phyloP scores from a whole-genome alignment of 2,113 vertebrate species.

The Fregetta grallaria region DNA sequence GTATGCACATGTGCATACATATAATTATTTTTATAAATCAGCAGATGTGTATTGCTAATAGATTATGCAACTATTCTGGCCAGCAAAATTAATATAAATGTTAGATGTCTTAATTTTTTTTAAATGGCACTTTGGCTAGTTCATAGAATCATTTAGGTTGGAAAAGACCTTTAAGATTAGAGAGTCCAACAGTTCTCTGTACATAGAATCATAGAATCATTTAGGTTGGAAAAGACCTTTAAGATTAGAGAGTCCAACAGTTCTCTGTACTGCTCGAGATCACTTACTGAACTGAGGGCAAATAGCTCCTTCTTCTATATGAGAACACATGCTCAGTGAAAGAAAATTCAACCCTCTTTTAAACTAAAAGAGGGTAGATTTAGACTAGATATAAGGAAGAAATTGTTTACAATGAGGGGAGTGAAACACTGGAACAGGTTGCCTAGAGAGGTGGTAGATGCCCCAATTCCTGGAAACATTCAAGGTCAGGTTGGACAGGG shows the following conservation, averaged over 20 bases:
- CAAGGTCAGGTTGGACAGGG: too few relatives aligned
- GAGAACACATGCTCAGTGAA: background rate
- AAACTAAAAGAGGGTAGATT: too few relatives aligned
- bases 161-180: background rate
- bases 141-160: background rate
- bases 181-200: background rate
- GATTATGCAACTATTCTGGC: background rate
- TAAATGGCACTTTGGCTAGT: background rate
- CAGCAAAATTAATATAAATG: background rate
- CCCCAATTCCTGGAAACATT: too few relatives aligned
- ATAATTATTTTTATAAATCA: background rate
- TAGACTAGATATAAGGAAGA: too few relatives aligned
- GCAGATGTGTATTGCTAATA: background rate
- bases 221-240: background rate
- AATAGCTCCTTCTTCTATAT: background rate
- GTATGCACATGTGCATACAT: background rate
- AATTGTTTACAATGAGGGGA: too few relatives aligned
- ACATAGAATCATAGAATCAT: background rate
- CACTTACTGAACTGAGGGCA: background rate
- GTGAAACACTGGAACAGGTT: too few relatives aligned
- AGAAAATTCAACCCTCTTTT: background rate
- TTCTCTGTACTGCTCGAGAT: background rate
- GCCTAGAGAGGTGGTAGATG: too few relatives aligned
- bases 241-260: background rate
- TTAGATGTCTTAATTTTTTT: background rate